Evolutionary conservation across 1,140 invertebrate genomes (phyloP).

Genomic region (Ceratina japonica): DNA sequence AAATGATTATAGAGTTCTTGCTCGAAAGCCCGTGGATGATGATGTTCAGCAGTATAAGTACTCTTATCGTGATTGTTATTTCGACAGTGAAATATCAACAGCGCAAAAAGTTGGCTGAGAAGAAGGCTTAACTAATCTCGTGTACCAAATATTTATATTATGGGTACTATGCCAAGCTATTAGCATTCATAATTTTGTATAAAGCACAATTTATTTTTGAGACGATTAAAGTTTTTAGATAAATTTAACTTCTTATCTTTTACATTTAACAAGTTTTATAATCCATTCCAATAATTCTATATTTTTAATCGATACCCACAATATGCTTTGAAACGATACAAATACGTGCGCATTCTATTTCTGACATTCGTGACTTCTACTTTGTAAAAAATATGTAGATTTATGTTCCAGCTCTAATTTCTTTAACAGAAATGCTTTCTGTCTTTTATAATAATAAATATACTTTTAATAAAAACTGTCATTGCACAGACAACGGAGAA

Average conservation of each 20-base stretch:
- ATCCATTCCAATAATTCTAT: not conserved
- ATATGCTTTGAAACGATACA: not conserved
- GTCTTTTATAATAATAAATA: slow-evolving; percentile 47
- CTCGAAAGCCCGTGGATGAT: slow-evolving; percentile 85
- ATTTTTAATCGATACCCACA: slow-evolving; percentile 4
- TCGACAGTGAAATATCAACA: slow-evolving; percentile 77
- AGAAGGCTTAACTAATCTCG: slow-evolving; percentile 80
- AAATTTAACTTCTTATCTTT: not conserved
- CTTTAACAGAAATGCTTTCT: slow-evolving; percentile 22
- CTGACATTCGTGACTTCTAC: slow-evolving; percentile 15
- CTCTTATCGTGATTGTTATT: slow-evolving; percentile 81
- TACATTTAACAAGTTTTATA: slow-evolving; percentile 5
- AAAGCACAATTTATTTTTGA: slow-evolving; percentile 7
- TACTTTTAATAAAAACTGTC: slow-evolving; percentile 18
- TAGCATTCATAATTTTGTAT: not conserved
- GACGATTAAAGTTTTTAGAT: slow-evolving; percentile 10
- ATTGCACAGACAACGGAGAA: not conserved
- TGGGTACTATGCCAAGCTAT: slow-evolving; percentile 38
- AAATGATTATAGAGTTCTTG: slow-evolving; percentile 83
- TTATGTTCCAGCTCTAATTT: not conserved
- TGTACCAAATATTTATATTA: slow-evolving; percentile 36
- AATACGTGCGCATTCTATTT: slow-evolving; percentile 5
- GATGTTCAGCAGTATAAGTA: slow-evolving; percentile 82
- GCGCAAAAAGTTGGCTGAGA: slow-evolving; percentile 77
- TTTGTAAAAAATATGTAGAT: slow-evolving; percentile 29